Evolutionary conservation across 2,113 vertebrate genomes (phyloP).

Genomic region (Ramphastos sulfuratus): DNA sequence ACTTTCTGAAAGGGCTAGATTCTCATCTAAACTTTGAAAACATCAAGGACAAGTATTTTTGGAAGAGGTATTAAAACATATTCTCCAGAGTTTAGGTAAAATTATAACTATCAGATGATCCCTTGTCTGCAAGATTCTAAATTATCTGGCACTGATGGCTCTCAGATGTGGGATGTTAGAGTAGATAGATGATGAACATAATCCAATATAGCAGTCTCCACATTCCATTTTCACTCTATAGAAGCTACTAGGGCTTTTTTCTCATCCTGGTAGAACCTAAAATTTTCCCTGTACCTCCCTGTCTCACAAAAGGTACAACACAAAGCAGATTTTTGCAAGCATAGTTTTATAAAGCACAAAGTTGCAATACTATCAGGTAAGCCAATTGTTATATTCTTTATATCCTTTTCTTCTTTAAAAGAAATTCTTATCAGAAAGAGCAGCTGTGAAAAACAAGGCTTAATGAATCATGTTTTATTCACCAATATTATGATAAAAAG

Average conservation of each 20-base stretch:
- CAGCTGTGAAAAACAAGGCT: neutral
- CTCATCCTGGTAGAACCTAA: neutral
- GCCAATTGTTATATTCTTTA: neutral
- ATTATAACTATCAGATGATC: neutral
- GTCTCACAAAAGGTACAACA: neutral
- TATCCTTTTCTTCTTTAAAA: neutral
- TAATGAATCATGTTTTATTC: neutral
- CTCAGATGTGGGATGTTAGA: neutral
- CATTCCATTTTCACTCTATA: neutral
- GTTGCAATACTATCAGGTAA: neutral
- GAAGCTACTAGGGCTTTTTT: neutral
- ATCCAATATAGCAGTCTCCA: neutral
- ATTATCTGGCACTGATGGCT: constrained; percentile 15
- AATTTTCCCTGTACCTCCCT: neutral
- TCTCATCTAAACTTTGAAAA: neutral
- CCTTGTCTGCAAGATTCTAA: neutral
- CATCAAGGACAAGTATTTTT: constrained; percentile 19
- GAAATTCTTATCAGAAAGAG: neutral
- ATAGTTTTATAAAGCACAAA: neutral
- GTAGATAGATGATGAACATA: neutral
- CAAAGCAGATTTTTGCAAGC: neutral
- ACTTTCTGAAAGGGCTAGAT: neutral
- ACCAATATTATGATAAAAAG: neutral
- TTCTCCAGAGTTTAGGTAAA: neutral
- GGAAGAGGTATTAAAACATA: neutral